Conservation (phyloP, 2,113 vertebrate species). For the Vulpes vulpes region DNA sequence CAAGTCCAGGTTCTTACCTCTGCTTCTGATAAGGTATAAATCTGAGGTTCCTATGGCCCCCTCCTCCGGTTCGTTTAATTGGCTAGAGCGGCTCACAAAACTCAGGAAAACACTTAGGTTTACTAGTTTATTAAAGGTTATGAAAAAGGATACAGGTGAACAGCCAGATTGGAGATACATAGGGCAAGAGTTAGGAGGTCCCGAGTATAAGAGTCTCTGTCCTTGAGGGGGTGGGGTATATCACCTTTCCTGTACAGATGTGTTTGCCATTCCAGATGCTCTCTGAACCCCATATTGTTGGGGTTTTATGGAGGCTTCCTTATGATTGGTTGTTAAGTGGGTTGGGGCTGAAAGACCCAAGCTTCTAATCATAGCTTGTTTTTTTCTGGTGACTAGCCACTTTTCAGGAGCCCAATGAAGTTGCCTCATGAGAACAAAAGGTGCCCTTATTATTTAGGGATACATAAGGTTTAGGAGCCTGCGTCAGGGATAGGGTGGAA, state of each 20-base stretch:
- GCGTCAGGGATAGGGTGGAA: background rate
- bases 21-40: background rate
- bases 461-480: background rate
- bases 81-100: background rate
- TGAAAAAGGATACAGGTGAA: background rate
- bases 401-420: background rate
- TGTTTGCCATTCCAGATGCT: background rate
- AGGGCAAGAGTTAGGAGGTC: background rate
- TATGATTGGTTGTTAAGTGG: background rate
- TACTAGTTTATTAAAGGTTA: background rate
- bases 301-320: background rate
- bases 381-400: background rate
- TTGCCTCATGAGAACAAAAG: background rate
- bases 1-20: background rate
- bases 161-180: background rate
- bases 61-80: background rate
- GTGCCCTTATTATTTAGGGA: background rate
- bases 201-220: background rate
- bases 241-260: background rate
- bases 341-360: background rate
- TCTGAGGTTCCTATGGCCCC: background rate
- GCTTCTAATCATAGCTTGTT: background rate
- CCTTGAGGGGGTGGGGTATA: background rate
- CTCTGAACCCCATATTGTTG: background rate
- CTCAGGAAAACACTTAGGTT: background rate